These are phyloP conservation scores for Chaetodon auriga DNA, from an alignment of 2,113 vertebrate genomes.

Conservation along the genomic window DNA sequence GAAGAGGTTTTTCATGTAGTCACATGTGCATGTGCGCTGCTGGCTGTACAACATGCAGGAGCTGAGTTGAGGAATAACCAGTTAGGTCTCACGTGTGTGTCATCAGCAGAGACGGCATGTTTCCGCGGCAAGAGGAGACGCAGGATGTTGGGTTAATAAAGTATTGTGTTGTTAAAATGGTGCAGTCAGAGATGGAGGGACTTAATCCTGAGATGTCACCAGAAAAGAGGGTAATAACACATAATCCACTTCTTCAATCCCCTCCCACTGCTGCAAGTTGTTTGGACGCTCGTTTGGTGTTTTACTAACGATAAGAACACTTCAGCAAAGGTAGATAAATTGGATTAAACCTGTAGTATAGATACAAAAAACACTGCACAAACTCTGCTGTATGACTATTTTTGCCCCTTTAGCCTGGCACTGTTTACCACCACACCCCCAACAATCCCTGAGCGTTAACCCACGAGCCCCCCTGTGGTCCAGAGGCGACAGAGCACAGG, in stretches of 20 bases:
- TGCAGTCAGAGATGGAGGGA: conserved; percentile 42
- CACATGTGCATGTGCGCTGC: conserved; percentile 43
- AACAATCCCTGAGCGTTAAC: conserved; percentile 35
- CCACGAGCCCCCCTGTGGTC: conserved; percentile 44
- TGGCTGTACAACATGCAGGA: conserved; percentile 26
- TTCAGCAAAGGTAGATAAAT: conserved; percentile 39
- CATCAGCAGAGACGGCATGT: conserved; percentile 17
- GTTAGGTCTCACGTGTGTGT: conserved; percentile 14
- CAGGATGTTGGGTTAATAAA: conserved; percentile 24
- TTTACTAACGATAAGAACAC: conserved; percentile 32
- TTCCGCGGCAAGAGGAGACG: conserved; percentile 16
- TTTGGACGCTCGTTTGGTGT: conserved; percentile 38
- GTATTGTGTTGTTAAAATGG: conserved; percentile 37
- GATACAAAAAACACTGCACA: conserved; percentile 11
- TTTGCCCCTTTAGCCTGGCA: neutral
- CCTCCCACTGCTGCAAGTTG: conserved; percentile 31
- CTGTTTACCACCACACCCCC: conserved; percentile 28
- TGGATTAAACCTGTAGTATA: conserved; percentile 37
- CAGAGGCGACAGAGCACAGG: conserved; percentile 48
- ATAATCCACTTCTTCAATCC: conserved; percentile 66
- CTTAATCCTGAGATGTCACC: conserved; percentile 60
- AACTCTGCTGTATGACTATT: neutral
- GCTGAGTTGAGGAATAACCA: conserved; percentile 31
- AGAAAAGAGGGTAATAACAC: conserved; percentile 57
- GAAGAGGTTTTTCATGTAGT: conserved; percentile 71